Percentiles rank a stretch among this genome's conserved stretches.
phyloP scores from a whole-genome alignment of 1,140 invertebrate species.

The Pemphigus obesinymphae region DNA sequence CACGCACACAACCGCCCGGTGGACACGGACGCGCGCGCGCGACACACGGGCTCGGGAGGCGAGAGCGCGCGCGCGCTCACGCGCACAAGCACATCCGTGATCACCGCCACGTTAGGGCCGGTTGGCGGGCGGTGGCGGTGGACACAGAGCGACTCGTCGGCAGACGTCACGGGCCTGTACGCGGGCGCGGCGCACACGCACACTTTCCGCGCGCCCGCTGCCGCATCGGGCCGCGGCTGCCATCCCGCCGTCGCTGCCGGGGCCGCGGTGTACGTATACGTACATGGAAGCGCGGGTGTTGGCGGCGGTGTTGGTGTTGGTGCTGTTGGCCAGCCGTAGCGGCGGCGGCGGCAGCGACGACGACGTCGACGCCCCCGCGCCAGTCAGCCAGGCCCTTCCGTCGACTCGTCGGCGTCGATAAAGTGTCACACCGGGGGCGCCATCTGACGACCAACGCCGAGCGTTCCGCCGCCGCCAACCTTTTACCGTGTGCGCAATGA shows the following conservation, averaged over 20 bases:
- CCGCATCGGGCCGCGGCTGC: not conserved
- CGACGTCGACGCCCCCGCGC: slow-evolving; percentile 35
- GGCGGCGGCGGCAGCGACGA: not conserved
- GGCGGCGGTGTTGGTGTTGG: not conserved
- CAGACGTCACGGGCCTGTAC: slow-evolving; percentile 29
- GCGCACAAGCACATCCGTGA: not conserved
- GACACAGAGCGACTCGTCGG: not conserved
- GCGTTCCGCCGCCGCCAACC: not conserved
- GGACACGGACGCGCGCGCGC: not conserved
- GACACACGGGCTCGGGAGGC: not conserved
- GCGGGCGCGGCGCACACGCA: slow-evolving; percentile 15
- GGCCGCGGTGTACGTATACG: not conserved
- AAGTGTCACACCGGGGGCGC: slow-evolving; percentile 33
- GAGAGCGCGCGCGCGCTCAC: not conserved
- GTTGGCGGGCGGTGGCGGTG: not conserved
- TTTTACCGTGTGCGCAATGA: not conserved
- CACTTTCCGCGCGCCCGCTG: not conserved
- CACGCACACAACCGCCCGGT: no score
- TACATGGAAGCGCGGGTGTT: not conserved
- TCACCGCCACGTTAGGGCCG: no score
- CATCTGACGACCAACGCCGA: slow-evolving; percentile 34
- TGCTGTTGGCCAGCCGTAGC: not conserved
- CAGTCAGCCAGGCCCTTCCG: slow-evolving; percentile 25
- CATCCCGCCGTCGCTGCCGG: not conserved
- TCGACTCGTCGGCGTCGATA: slow-evolving; percentile 35